phyloP scores from a whole-genome alignment of 2,888 invertebrate species.

The Pollenia griseotomentosa region DNA sequence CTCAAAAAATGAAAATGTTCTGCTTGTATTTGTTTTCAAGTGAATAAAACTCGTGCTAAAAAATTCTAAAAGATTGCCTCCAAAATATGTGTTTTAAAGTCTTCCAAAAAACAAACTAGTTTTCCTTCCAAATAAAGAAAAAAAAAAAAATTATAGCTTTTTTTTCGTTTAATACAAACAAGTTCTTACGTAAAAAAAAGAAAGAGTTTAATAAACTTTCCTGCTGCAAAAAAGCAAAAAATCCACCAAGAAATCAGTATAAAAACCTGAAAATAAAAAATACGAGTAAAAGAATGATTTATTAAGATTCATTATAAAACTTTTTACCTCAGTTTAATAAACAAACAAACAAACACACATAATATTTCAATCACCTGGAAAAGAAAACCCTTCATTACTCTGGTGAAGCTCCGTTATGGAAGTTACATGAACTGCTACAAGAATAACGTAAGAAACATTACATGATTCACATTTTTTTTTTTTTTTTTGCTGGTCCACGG shows the following conservation, averaged over 20 bases:
- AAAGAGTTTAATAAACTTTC: conserved; percentile 73
- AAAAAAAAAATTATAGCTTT: neutral
- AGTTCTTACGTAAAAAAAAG: conserved; percentile 61
- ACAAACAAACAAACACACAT: conserved; percentile 27
- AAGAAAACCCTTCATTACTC: conserved; percentile 47
- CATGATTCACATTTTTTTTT: conserved; percentile 2
- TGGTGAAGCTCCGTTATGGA: conserved; percentile 59
- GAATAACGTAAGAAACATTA: conserved; percentile 50
- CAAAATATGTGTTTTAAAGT: conserved; percentile 45
- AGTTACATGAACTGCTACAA: conserved; percentile 44
- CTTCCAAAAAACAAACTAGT: conserved; percentile 58
- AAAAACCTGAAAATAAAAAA: conserved; percentile 48
- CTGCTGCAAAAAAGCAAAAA: conserved; percentile 24
- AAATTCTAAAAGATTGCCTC: conserved; percentile 63
- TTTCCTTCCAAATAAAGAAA: conserved; percentile 24
- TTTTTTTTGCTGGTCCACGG: conserved; percentile 1
- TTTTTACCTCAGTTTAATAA: conserved; percentile 11
- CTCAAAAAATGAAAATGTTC: conserved; percentile 50
- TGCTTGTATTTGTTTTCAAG: conserved; percentile 27
- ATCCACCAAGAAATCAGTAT: conserved; percentile 9
- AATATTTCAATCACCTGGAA: conserved; percentile 39
- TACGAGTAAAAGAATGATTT: conserved; percentile 58
- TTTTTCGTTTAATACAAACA: conserved; percentile 53
- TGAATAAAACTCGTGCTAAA: conserved; percentile 71
- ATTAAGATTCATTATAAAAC: conserved; percentile 60